Evolutionary conservation across 2,888 invertebrate species (phyloP).

Genomic region (Sarcophaga carnaria): DNA sequence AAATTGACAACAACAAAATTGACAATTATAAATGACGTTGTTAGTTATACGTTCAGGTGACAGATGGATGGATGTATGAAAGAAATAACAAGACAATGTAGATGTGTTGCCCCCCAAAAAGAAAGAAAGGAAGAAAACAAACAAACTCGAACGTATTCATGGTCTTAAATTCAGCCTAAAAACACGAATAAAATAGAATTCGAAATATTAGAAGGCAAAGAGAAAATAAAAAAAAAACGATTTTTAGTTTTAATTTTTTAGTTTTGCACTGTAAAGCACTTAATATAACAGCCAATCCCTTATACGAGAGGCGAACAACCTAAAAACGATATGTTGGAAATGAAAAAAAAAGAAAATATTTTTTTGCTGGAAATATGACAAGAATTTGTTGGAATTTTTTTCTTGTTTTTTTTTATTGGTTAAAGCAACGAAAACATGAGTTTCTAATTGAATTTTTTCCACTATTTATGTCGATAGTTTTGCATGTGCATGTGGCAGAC

Average conservation of each 20-base stretch:
- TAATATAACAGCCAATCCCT: slow-evolving; percentile 43
- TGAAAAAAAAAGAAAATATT: slow-evolving; percentile 33
- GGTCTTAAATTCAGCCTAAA: slow-evolving; percentile 41
- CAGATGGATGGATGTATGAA: slow-evolving; percentile 34
- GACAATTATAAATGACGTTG: slow-evolving; percentile 67
- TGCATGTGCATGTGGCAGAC: background rate
- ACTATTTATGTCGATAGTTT: slow-evolving; percentile 56
- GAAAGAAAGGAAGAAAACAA: background rate
- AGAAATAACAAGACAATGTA: slow-evolving; percentile 45
- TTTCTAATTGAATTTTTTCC: slow-evolving; percentile 70
- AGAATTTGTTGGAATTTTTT: background rate
- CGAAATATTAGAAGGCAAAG: slow-evolving; percentile 20
- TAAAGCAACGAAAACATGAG: slow-evolving; percentile 48
- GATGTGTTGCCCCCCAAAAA: slow-evolving; percentile 6
- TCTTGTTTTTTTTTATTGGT: background rate
- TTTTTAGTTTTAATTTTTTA: slow-evolving; percentile 36
- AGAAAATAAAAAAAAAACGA: background rate
- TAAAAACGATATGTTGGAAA: slow-evolving; percentile 27
- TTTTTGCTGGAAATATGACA: background rate
- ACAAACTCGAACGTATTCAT: slow-evolving; percentile 48
- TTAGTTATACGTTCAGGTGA: slow-evolving; percentile 64
- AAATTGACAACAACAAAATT: slow-evolving; percentile 54
- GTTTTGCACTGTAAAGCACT: slow-evolving; percentile 14
- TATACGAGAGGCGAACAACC: slow-evolving; percentile 18
- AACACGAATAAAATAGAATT: background rate